These are phyloP conservation scores for Ctenopoma multispine DNA, from an alignment of 2,797 vertebrate species.

Conservation along the genomic window DNA sequence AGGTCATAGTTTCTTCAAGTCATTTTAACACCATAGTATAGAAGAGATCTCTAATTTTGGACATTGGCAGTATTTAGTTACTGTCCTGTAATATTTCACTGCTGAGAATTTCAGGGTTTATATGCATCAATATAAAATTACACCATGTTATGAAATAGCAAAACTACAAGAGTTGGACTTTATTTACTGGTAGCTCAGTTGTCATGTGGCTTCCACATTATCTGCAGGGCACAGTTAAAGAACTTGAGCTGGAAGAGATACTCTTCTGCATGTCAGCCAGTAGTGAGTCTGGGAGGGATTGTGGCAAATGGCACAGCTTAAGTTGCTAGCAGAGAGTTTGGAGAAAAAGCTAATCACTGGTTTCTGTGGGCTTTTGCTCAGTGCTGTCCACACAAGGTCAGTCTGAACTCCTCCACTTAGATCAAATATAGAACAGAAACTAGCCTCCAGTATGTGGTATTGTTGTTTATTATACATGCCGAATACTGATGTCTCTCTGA, in stretches of 20 bases:
- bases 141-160: neutral
- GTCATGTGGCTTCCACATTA: slow-evolving; percentile 39
- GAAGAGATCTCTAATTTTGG: neutral
- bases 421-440: slow-evolving; percentile 46
- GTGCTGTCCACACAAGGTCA: slow-evolving; percentile 47
- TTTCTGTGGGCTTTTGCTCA: slow-evolving; percentile 46
- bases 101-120: neutral
- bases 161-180: slow-evolving; percentile 23
- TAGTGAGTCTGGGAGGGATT: slow-evolving; percentile 56
- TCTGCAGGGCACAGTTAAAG: slow-evolving; percentile 38
- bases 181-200: slow-evolving; percentile 16
- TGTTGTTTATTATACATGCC: slow-evolving; percentile 17
- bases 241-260: slow-evolving; percentile 39
- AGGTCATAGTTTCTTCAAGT: neutral
- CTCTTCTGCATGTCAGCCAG: slow-evolving; percentile 56
- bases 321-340: slow-evolving; percentile 59
- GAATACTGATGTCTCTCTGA: neutral
- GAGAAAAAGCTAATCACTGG: slow-evolving; percentile 54
- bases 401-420: slow-evolving; percentile 34
- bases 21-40: neutral
- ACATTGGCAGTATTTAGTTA: neutral
- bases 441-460: slow-evolving; percentile 11
- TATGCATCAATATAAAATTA: slow-evolving; percentile 4
- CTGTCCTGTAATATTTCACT: neutral
- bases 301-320: slow-evolving; percentile 66